These are phyloP conservation scores for Brachypteracias leptosomus DNA, from an alignment of 2,113 vertebrate genomes.

Conservation along the genomic window DNA sequence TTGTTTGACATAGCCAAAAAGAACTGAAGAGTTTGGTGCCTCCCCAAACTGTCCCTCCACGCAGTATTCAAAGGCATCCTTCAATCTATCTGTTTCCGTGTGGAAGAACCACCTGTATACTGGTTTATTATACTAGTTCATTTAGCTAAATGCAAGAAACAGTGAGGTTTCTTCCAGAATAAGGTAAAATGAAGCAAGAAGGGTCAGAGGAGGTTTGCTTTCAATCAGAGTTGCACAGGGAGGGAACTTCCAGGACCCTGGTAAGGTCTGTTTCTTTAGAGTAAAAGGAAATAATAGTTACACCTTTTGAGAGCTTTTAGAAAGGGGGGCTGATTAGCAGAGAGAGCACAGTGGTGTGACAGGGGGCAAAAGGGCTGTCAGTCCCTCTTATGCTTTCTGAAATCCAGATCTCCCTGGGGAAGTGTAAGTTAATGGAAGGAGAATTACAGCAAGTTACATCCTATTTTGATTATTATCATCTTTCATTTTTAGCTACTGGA, in stretches of 20 bases:
- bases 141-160: background rate
- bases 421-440: background rate
- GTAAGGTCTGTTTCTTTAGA: background rate
- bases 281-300: background rate
- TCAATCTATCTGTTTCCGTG: background rate
- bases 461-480: background rate
- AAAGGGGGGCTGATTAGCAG: background rate
- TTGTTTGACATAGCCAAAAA: background rate
- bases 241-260: background rate
- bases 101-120: background rate
- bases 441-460: background rate
- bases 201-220: background rate
- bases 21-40: background rate
- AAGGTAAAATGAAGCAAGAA: background rate
- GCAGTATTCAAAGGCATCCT: background rate
- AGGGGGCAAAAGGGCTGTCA: background rate
- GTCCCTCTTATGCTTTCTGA: background rate
- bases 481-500: constrained; percentile 26
- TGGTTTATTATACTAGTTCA: background rate
- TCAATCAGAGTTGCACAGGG: background rate
- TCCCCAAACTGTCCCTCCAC: background rate
- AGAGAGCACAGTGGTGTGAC: background rate
- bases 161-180: background rate
- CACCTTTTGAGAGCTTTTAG: background rate
- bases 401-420: background rate